Percentiles rank a stretch among this genome's conserved stretches.
Evolutionary conservation across 2,113 vertebrate genomes (phyloP).

Genomic region (Salvelinus fontinalis): DNA sequence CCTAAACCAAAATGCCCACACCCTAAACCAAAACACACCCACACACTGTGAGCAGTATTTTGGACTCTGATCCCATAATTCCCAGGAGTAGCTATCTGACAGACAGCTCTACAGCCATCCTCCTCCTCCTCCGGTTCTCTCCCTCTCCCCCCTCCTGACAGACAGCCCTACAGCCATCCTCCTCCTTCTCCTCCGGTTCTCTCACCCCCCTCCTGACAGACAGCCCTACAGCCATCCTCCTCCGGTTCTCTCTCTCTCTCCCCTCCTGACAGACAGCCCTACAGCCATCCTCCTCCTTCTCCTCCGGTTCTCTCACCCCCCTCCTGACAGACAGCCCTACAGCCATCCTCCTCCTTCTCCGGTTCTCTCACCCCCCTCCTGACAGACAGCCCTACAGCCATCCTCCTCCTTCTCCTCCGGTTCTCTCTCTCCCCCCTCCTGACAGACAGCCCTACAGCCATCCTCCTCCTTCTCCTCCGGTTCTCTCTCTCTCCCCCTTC

Average conservation of each 20-base stretch:
- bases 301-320: too few relatives aligned
- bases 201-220: too few relatives aligned
- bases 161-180: neutral
- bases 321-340: too few relatives aligned
- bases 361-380: constrained; percentile 29
- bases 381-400: too few relatives aligned
- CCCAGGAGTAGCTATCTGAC: constrained; percentile 49
- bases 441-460: too few relatives aligned
- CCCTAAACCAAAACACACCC: constrained; percentile 15
- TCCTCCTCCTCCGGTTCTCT: constrained; percentile 23
- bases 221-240: constrained; percentile 5
- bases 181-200: neutral
- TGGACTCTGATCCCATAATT: constrained; percentile 65
- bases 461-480: neutral
- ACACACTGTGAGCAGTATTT: constrained; percentile 37
- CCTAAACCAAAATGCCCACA: too few relatives aligned
- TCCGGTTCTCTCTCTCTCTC: constrained; percentile 14
- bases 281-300: too few relatives aligned
- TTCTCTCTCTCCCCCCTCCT: neutral
- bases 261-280: constrained; percentile 38
- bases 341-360: too few relatives aligned
- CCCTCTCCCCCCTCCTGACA: constrained; percentile 41
- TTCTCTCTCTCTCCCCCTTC: constrained; percentile 46
- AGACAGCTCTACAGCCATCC: too few relatives aligned
- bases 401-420: too few relatives aligned